Evolutionary conservation across 1,140 invertebrate species (phyloP).

Genomic region (Pseudomyrmex flavicornis): DNA sequence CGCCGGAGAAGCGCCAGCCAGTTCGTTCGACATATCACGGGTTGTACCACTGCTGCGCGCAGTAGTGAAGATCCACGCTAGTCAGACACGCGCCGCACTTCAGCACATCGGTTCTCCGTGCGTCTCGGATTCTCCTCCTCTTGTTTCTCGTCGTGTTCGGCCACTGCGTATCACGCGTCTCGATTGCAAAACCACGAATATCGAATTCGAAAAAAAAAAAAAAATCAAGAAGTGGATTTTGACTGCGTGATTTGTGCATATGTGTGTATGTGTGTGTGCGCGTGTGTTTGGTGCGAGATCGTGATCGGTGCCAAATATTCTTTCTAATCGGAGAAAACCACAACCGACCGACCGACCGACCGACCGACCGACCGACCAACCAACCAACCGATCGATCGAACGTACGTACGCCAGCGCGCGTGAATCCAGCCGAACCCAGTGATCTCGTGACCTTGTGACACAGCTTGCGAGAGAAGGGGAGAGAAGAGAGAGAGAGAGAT

Average conservation of each 20-base stretch:
- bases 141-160: background rate
- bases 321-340: slow-evolving; percentile 48
- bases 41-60: slow-evolving; percentile 33
- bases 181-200: no score
- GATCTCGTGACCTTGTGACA: slow-evolving; percentile 74
- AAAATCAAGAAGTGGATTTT: slow-evolving; percentile 2
- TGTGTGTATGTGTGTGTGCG: background rate
- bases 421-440: slow-evolving; percentile 66
- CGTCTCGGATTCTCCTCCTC: background rate
- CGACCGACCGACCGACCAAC: slow-evolving; percentile 44
- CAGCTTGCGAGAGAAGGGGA: slow-evolving; percentile 46
- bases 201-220: background rate
- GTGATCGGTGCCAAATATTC: background rate
- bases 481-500: slow-evolving; percentile 30
- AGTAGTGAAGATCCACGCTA: slow-evolving; percentile 48
- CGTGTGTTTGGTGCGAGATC: background rate
- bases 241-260: slow-evolving; percentile 4
- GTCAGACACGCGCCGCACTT: slow-evolving; percentile 27
- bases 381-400: slow-evolving; percentile 67
- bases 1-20: slow-evolving; percentile 50
- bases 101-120: background rate
- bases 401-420: slow-evolving; percentile 63
- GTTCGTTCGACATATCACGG: slow-evolving; percentile 34
- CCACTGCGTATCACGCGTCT: no score
- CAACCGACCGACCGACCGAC: slow-evolving; percentile 43